A percentile compares a stretch with the other conserved stretches of the same genome.
Conservation (phyloP, 1,140 invertebrate genomes). For the Galleria mellonella region DNA sequence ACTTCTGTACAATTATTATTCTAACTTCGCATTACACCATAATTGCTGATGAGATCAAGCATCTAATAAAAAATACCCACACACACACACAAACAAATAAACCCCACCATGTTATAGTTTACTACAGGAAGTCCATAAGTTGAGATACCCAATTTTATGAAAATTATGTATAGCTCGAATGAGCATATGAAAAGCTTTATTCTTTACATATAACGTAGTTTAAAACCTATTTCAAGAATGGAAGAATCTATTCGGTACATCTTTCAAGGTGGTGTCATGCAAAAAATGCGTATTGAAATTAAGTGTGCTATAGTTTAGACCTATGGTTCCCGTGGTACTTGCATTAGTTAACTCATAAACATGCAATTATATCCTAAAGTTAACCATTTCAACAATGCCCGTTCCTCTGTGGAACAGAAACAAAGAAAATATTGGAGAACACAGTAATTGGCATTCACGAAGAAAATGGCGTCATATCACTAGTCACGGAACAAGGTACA, state of each 20-base stretch:
- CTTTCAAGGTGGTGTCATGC: constrained; percentile 48
- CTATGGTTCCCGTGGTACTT: neutral
- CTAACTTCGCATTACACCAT: too few relatives aligned
- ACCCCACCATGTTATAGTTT: neutral
- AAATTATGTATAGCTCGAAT: neutral
- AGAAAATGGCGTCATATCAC: constrained; percentile 75
- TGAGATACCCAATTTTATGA: too few relatives aligned
- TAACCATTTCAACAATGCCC: constrained; percentile 8
- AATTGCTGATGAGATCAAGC: too few relatives aligned
- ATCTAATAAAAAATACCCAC: too few relatives aligned
- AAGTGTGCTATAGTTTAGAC: neutral
- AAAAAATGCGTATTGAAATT: constrained; percentile 44
- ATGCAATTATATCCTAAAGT: constrained; percentile 13
- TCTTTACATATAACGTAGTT: too few relatives aligned
- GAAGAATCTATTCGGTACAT: constrained; percentile 31
- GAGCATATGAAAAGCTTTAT: neutral
- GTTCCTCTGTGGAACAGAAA: constrained; percentile 16
- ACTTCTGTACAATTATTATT: too few relatives aligned
- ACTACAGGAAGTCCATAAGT: constrained; percentile 3
- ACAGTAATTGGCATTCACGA: constrained; percentile 72
- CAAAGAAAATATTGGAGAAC: constrained; percentile 63
- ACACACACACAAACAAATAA: neutral
- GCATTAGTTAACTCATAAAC: constrained; percentile 6
- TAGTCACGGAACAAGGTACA: constrained; percentile 70
- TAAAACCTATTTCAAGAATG: neutral